These are phyloP conservation scores for Polydrusus tereticollis DNA, from an alignment of 2,888 invertebrate species.

Conservation along the genomic window DNA sequence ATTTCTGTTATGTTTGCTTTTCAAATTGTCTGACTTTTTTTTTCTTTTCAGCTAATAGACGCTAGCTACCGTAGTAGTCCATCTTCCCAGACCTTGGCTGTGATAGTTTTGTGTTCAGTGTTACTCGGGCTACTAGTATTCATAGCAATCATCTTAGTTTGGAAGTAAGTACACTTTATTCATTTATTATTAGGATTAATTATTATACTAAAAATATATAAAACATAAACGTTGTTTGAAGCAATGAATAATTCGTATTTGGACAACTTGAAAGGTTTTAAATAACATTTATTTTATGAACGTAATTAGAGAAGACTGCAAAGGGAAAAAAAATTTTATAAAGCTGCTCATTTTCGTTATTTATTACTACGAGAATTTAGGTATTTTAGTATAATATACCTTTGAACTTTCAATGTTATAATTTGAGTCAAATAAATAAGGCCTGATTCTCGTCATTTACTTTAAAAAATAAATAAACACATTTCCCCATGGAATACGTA, in stretches of 20 bases:
- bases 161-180: constrained; percentile 95
- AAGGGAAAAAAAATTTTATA: not conserved
- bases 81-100: constrained; percentile 86
- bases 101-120: constrained; percentile 86
- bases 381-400: too few relatives aligned
- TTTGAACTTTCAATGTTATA: too few relatives aligned
- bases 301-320: constrained; percentile 18
- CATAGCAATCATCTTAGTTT: constrained; percentile 84
- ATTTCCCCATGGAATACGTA: too few relatives aligned
- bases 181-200: too few relatives aligned
- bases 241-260: constrained; percentile 25
- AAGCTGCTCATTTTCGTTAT: constrained; percentile 16
- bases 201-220: not conserved
- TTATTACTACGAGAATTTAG: constrained; percentile 16
- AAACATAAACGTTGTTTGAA: not conserved
- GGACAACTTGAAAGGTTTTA: constrained; percentile 34
- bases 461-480: too few relatives aligned
- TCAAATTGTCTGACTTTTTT: constrained; percentile 50
- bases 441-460: too few relatives aligned
- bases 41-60: constrained; percentile 84
- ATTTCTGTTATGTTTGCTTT: not conserved
- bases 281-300: constrained; percentile 26
- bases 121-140: constrained; percentile 83
- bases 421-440: too few relatives aligned
- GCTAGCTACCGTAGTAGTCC: constrained; percentile 89